These are phyloP conservation scores for Eptatretus burgeri DNA, from an alignment of 2,113 vertebrate genomes.

Conservation along the genomic window DNA sequence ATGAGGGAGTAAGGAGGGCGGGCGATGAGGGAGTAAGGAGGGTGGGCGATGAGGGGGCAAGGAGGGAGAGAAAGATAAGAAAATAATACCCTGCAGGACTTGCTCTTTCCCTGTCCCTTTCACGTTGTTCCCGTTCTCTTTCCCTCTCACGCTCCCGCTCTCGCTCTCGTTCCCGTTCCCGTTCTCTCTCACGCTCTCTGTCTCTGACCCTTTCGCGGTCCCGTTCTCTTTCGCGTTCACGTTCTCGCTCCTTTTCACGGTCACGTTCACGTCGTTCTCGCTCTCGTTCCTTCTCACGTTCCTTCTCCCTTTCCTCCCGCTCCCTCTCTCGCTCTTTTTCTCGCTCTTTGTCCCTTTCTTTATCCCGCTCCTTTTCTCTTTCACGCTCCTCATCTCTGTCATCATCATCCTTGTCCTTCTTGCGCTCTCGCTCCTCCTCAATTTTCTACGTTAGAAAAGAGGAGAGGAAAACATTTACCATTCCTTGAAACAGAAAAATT, in stretches of 20 bases:
- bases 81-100: too few species aligned
- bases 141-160: conserved; percentile 61
- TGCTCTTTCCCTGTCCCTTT: neutral
- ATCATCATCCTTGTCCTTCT: conserved; percentile 23
- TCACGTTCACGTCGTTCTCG: conserved; percentile 39
- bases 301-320: conserved; percentile 70
- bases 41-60: too few species aligned
- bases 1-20: too few species aligned
- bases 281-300: conserved; percentile 48
- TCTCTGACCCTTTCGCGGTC: conserved; percentile 50
- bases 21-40: too few species aligned
- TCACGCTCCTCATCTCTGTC: conserved; percentile 54
- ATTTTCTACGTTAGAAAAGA: conserved; percentile 81
- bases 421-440: conserved; percentile 35
- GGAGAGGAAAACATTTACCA: conserved; percentile 10
- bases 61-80: too few species aligned
- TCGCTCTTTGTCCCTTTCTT: conserved; percentile 45
- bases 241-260: conserved; percentile 48
- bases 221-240: conserved; percentile 45
- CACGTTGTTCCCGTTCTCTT: neutral
- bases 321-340: conserved; percentile 64
- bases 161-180: conserved; percentile 65
- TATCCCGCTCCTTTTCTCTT: conserved; percentile 20
- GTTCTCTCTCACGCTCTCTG: conserved; percentile 63
- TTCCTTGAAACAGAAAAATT: too few species aligned